Percentiles rank a stretch among this genome's conserved stretches.
phyloP scores from a whole-genome alignment of 1,140 invertebrate genomes.

The Cephus cinctus region DNA sequence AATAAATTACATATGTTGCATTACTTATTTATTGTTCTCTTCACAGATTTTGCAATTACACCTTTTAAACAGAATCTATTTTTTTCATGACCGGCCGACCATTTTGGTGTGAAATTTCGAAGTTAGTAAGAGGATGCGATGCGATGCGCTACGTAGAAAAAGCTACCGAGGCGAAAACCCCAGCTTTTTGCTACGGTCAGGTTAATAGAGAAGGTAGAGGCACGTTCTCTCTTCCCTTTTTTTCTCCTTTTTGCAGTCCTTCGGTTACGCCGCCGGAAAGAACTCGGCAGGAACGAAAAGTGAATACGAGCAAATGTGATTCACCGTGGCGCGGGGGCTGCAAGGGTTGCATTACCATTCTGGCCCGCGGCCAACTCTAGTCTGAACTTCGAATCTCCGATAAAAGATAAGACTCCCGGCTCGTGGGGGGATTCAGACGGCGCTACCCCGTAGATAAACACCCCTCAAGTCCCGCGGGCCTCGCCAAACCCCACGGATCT shows the following conservation, averaged over 20 bases:
- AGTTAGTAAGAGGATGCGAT: too few species aligned
- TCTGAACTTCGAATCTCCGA: constrained; percentile 31
- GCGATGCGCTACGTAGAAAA: too few species aligned
- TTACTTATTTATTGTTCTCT: too few species aligned
- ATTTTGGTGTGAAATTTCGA: too few species aligned
- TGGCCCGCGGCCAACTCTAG: constrained; percentile 30
- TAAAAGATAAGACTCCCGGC: constrained; percentile 32
- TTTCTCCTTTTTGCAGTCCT: constrained; percentile 5
- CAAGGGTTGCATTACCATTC: constrained; percentile 39
- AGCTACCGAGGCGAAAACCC: too few species aligned
- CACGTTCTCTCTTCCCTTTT: constrained; percentile 3
- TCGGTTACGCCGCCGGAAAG: constrained; percentile 18
- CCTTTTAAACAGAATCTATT: too few species aligned
- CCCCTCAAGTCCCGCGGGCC: constrained; percentile 1
- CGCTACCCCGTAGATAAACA: constrained; percentile 15
- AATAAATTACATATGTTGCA: too few species aligned
- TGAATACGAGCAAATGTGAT: constrained; percentile 39
- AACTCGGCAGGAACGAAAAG: constrained; percentile 29
- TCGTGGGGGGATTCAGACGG: constrained; percentile 3
- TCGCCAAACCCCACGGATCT: constrained; percentile 4
- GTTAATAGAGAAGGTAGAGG: too few species aligned
- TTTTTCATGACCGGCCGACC: too few species aligned
- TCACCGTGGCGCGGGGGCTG: constrained; percentile 19
- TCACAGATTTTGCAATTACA: too few species aligned
- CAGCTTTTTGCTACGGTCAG: too few species aligned